Conservation (phyloP, 2,888 invertebrate species). For the Pachliopta kotzebuea region DNA sequence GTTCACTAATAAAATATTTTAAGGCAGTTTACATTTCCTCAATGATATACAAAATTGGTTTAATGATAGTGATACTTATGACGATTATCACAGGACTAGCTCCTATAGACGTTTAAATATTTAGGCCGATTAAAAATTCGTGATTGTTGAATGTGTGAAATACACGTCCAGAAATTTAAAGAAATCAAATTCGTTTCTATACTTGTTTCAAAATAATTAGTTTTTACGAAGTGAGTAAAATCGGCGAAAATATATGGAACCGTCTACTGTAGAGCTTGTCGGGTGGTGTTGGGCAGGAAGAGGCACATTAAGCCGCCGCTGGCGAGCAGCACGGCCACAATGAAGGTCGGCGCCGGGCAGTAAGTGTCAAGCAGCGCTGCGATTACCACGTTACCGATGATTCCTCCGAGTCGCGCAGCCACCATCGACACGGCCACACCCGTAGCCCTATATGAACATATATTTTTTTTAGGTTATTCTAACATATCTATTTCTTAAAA, state of each 20-base stretch:
- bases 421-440: conserved; percentile 95
- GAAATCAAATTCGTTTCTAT: too few relatives aligned
- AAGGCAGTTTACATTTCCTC: conserved; percentile 41
- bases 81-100: conserved; percentile 25
- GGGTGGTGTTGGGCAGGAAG: conserved; percentile 93
- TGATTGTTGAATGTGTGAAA: background rate
- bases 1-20: background rate
- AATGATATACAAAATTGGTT: conserved; percentile 11
- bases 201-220: background rate
- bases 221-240: background rate
- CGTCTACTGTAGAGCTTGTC: conserved; percentile 83
- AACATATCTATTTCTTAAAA: too few relatives aligned
- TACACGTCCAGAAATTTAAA: too few relatives aligned
- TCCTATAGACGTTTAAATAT: conserved; percentile 3
- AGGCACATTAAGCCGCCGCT: conserved; percentile 94
- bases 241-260: conserved; percentile 1
- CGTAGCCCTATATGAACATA: conserved; percentile 85
- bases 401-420: conserved; percentile 93
- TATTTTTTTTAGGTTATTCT: background rate
- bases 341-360: conserved; percentile 95
- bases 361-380: conserved; percentile 92
- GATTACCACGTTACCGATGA: conserved; percentile 92
- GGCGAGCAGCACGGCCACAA: conserved; percentile 91
- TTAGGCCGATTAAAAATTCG: background rate
- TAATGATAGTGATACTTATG: conserved; percentile 20